These are phyloP conservation scores for Clusia tigrina DNA, from an alignment of 2,888 invertebrate genomes.

Conservation along the genomic window DNA sequence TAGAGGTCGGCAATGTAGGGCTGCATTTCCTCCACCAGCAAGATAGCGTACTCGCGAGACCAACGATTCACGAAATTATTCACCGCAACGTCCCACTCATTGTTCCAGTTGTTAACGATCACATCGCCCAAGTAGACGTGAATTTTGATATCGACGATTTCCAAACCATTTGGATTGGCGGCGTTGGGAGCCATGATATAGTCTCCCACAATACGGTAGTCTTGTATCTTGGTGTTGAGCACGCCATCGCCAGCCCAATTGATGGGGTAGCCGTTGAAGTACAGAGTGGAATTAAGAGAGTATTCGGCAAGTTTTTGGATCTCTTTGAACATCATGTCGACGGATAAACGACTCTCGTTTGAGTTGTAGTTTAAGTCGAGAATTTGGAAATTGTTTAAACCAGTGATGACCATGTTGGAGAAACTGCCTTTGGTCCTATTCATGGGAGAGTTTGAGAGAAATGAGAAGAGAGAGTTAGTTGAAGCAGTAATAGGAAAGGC, in stretches of 20 bases:
- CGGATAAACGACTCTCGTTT: slow-evolving; percentile 35
- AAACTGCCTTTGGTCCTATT: slow-evolving; percentile 41
- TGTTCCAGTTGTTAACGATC: slow-evolving; percentile 42
- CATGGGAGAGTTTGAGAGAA: too few relatives aligned
- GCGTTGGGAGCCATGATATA: too few relatives aligned
- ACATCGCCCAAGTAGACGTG: slow-evolving; percentile 44
- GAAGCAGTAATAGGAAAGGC: too few relatives aligned
- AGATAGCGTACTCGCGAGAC: slow-evolving; percentile 27
- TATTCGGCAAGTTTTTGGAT: slow-evolving; percentile 43
- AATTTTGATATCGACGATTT: slow-evolving; percentile 39
- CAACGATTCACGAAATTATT: slow-evolving; percentile 45
- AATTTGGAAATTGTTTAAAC: slow-evolving; percentile 41
- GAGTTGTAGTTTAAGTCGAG: slow-evolving; percentile 38
- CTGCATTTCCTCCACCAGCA: slow-evolving; percentile 42
- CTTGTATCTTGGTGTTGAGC: slow-evolving; percentile 26
- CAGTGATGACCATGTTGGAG: slow-evolving; percentile 44
- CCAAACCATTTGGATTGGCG: slow-evolving; percentile 41
- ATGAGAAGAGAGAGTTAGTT: too few relatives aligned
- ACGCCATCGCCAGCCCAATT: slow-evolving; percentile 24
- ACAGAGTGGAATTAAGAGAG: slow-evolving; percentile 27
- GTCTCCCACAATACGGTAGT: slow-evolving; percentile 29
- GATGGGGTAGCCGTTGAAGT: slow-evolving; percentile 30
- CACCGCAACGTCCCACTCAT: slow-evolving; percentile 40
- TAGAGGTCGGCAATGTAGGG: too few relatives aligned
- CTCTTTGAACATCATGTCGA: slow-evolving; percentile 42